Evolutionary conservation across 2,113 vertebrate genomes (phyloP).

Genomic region (Eidolon helvum): DNA sequence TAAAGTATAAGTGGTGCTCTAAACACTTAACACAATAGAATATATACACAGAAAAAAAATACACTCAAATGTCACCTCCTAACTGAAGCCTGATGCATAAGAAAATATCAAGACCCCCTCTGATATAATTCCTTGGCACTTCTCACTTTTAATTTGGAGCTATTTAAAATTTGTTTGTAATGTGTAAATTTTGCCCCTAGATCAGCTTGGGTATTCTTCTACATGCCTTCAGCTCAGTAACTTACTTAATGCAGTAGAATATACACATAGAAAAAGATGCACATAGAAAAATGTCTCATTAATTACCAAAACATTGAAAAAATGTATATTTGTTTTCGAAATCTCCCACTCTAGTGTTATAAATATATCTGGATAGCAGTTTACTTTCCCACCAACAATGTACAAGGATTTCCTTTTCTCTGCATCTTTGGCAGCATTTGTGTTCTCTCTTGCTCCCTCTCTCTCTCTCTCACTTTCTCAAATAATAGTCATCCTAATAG

Average conservation of each 20-base stretch:
- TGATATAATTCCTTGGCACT: not conserved
- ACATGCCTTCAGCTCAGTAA: not conserved
- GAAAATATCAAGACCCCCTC: not conserved
- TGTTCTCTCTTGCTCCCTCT: no score
- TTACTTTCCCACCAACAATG: not conserved
- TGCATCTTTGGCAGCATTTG: not conserved
- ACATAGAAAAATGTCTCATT: not conserved
- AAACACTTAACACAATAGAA: conserved; percentile 14
- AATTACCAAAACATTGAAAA: not conserved
- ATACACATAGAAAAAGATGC: not conserved
- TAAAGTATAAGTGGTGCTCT: not conserved
- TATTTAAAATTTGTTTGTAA: not conserved
- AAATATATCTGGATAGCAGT: not conserved
- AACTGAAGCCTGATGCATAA: not conserved
- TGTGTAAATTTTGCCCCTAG: not conserved
- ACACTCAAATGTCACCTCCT: not conserved
- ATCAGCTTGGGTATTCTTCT: not conserved
- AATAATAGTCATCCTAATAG: not conserved
- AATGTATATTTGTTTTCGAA: not conserved
- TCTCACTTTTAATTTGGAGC: conserved; percentile 14
- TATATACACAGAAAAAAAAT: not conserved
- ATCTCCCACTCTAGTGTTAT: not conserved
- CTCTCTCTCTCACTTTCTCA: not conserved
- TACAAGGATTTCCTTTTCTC: not conserved
- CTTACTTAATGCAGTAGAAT: not conserved